phyloP scores from a whole-genome alignment of 1,140 invertebrate species.

The Gryon sp. region DNA sequence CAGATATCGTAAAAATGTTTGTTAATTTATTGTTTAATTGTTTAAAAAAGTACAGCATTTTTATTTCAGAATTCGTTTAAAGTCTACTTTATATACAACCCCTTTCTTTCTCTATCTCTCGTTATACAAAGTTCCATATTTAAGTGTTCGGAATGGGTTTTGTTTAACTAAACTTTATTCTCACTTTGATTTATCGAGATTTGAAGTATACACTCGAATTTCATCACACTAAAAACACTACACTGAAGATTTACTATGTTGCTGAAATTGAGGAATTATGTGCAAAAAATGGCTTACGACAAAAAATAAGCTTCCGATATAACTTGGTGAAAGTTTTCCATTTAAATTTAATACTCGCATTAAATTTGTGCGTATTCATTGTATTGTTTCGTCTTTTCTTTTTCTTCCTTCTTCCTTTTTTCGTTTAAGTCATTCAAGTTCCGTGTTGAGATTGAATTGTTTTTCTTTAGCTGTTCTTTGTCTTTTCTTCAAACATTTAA shows the following conservation, averaged over 20 bases:
- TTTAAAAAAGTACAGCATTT: no score
- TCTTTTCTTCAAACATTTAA: not conserved
- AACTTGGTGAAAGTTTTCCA: slow-evolving; percentile 42
- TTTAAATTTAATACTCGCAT: slow-evolving; percentile 33
- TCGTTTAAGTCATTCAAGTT: slow-evolving; percentile 21
- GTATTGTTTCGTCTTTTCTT: not conserved
- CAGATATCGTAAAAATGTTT: slow-evolving; percentile 9
- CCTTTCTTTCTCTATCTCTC: no score
- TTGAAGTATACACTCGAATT: slow-evolving; percentile 47
- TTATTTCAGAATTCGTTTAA: not conserved
- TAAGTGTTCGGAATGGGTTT: slow-evolving; percentile 6
- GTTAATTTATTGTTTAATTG: slow-evolving; percentile 12
- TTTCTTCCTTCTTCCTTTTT: slow-evolving; percentile 5
- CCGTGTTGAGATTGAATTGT: slow-evolving; percentile 10
- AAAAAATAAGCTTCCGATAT: slow-evolving; percentile 48
- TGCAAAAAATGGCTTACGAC: slow-evolving; percentile 25
- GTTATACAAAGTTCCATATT: no score
- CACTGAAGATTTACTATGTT: slow-evolving; percentile 54
- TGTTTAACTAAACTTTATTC: slow-evolving; percentile 43
- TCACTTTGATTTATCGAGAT: slow-evolving; percentile 55
- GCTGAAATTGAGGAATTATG: slow-evolving; percentile 57
- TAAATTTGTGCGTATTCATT: slow-evolving; percentile 8
- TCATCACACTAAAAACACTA: slow-evolving; percentile 48
- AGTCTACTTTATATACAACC: no score
- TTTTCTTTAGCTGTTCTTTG: no score